phyloP scores from a whole-genome alignment of 2,888 invertebrate genomes.

The Apodemia zela region DNA sequence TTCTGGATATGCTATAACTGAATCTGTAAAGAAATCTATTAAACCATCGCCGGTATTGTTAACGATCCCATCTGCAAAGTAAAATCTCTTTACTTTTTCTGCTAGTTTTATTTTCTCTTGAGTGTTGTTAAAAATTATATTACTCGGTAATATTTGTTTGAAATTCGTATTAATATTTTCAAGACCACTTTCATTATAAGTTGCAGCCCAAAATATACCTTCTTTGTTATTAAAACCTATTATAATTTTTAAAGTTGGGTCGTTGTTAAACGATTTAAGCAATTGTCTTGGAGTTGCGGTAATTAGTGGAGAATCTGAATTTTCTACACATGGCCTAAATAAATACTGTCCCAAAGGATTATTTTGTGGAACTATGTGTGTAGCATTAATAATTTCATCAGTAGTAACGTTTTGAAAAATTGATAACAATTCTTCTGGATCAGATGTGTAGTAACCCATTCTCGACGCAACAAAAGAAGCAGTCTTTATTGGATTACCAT shows the following conservation, averaged over 20 bases:
- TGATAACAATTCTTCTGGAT: constrained; percentile 42
- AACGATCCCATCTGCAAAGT: constrained; percentile 37
- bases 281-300: constrained; percentile 34
- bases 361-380: constrained; percentile 33
- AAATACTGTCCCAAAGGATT: constrained; percentile 33
- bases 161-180: constrained; percentile 31
- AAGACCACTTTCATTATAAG: constrained; percentile 34
- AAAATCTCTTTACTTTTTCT: constrained; percentile 34
- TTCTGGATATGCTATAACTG: constrained; percentile 36
- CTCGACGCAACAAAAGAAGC: constrained; percentile 54
- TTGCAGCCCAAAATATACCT: constrained; percentile 40
- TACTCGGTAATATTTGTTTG: constrained; percentile 35
- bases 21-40: constrained; percentile 43
- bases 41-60: constrained; percentile 31
- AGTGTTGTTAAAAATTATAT: constrained; percentile 33
- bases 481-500: constrained; percentile 57
- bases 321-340: constrained; percentile 41
- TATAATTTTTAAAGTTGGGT: constrained; percentile 31
- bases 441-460: constrained; percentile 46
- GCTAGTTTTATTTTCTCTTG: constrained; percentile 32
- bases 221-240: constrained; percentile 45
- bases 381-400: constrained; percentile 37
- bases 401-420: constrained; percentile 39
- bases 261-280: constrained; percentile 27
- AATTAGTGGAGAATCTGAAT: constrained; percentile 33